phyloP scores from a whole-genome alignment of 1,140 invertebrate genomes.

The Apis mellifera region DNA sequence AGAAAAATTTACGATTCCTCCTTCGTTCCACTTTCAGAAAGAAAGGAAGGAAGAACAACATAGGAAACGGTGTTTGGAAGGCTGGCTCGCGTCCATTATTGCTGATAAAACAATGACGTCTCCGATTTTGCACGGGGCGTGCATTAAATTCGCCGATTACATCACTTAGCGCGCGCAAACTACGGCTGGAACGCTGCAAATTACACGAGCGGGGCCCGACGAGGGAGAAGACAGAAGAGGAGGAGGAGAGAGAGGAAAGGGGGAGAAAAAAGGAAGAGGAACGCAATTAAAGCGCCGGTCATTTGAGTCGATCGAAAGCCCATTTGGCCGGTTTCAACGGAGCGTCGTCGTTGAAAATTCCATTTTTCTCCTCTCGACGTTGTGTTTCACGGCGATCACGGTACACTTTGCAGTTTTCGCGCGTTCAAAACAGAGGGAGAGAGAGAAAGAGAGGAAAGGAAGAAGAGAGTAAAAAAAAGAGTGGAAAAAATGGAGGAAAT shows the following conservation, averaged over 20 bases:
- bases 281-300: conserved; percentile 61
- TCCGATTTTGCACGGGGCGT: conserved; percentile 33
- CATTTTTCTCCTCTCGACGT: conserved; percentile 53
- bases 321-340: conserved; percentile 54
- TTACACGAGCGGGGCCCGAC: conserved; percentile 34
- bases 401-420: conserved; percentile 58
- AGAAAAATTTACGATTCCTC: no score
- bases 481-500: not conserved
- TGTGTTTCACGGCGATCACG: conserved; percentile 44
- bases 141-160: conserved; percentile 59
- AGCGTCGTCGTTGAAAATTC: conserved; percentile 62
- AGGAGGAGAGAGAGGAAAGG: not conserved
- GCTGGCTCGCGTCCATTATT: conserved; percentile 33
- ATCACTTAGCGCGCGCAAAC: conserved; percentile 55
- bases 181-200: conserved; percentile 47
- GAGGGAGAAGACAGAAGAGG: not conserved
- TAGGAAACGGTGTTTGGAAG: not conserved
- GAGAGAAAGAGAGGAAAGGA: not conserved
- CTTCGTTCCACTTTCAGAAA: no score
- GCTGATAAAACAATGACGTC: conserved; percentile 49
- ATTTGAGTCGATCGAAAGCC: conserved; percentile 66
- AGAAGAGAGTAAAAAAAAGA: conserved; percentile 47
- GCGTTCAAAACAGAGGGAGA: conserved; percentile 30
- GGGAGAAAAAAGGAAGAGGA: conserved; percentile 15
- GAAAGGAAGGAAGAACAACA: not conserved